Evolutionary conservation across 2,113 vertebrate genomes (phyloP), one percentile per base, ranked within the genome.

Genomic region (Peromyscus californicus): DNA sequence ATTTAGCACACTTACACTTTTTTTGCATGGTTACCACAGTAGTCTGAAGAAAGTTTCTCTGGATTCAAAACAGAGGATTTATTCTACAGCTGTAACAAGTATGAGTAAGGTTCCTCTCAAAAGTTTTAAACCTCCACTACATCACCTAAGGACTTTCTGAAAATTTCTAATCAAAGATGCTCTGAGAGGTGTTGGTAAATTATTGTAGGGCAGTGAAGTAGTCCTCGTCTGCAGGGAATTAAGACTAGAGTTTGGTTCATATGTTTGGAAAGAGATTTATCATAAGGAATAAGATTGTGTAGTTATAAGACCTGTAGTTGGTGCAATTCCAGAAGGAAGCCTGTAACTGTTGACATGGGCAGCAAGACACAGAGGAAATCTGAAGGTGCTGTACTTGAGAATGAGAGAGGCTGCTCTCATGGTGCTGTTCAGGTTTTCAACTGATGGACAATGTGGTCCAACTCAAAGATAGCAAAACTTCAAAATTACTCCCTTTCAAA

Each of bases 361-460:
- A 61, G 1, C 1, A 2, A 7, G 29, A 4, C 17, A 5, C 0
- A 36, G 75, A n/a, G 24, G 12, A 42, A 29, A 3, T 45, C 45
- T 16, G 6, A 63, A 65, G 21, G 19, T 36, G 8, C 1, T 29
- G 13, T 17, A 7, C 21, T 21, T 54, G 19, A 39, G 42, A 63
- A 83, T 15, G 2, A 31, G 9, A 29, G 10, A 5, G 24, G 0
- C 21, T 51, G 17, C 1, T 31, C 7, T 22, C 31, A 80, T 26
- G 12, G 19, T 69, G 51, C 61, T 80, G 22, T 31, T 79, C 19
- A 61, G 54, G 31, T 33, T 24, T 87, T 72, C 69, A 59, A 1
- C 21, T 51, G 70, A 95, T 65, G 51, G 48, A 24, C 74, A 57
- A 51, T 94, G 13, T 59, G 12, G 24, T 83, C 45, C 31, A 57